Percentiles rank a stretch among this genome's conserved stretches.
These are phyloP conservation scores for Dryomyza anilis DNA, from an alignment of 2,888 invertebrate species.

Conservation along the genomic window DNA sequence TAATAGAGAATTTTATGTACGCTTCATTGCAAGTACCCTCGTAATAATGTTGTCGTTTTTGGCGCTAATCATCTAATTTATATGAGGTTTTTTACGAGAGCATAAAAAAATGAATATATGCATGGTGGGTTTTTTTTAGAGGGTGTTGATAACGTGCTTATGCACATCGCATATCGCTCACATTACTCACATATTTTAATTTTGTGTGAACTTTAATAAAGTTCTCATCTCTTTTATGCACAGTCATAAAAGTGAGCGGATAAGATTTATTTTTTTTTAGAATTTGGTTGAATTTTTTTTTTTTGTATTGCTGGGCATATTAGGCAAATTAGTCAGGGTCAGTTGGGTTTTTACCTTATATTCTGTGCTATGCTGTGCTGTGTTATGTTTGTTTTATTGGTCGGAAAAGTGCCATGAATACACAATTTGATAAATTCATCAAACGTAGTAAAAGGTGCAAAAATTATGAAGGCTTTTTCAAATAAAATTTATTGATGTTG, in stretches of 20 bases:
- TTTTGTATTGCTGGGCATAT: not conserved
- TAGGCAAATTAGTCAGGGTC: slow-evolving; percentile 23
- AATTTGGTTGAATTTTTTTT: no score
- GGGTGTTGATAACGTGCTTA: not conserved
- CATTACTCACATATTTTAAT: not conserved
- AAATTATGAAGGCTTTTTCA: slow-evolving; percentile 18
- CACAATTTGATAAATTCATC: not conserved
- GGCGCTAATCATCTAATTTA: not conserved
- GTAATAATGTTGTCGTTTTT: not conserved
- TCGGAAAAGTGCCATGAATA: no score
- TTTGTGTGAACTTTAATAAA: slow-evolving; percentile 20
- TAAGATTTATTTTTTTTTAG: no score
- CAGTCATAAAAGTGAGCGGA: slow-evolving; percentile 18
- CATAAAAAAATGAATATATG: not conserved
- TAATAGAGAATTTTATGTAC: no score
- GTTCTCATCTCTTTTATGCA: slow-evolving; percentile 19
- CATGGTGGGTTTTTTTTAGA: not conserved
- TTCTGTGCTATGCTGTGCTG: not conserved
- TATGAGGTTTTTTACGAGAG: not conserved
- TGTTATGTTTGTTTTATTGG: not conserved
- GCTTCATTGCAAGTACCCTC: no score
- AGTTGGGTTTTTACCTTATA: not conserved
- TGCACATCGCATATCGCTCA: not conserved
- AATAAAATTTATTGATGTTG: no score
- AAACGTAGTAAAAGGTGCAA: slow-evolving; percentile 4